Conservation (phyloP, 2,113 vertebrate genomes). For the Stomatorhinus ivindoensis region DNA sequence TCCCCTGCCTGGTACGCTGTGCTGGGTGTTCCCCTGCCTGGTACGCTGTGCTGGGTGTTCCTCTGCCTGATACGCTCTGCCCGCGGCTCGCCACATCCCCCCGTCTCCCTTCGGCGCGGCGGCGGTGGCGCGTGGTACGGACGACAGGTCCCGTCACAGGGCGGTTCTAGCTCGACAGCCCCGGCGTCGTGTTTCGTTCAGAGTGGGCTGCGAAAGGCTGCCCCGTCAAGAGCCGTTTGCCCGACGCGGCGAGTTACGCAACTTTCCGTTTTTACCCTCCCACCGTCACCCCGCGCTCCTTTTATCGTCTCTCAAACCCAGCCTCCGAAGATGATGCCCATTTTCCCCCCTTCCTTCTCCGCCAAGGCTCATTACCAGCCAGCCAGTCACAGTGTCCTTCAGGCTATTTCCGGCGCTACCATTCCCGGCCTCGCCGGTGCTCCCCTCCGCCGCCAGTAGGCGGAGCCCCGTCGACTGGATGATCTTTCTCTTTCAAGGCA, state of each 20-base stretch:
- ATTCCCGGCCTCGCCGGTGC: not conserved
- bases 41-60: not conserved
- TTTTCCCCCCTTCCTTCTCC: not conserved
- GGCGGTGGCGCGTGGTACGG: not conserved
- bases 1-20: too few relatives aligned
- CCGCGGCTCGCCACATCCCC: not conserved
- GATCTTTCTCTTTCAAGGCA: not conserved
- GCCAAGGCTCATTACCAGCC: not conserved
- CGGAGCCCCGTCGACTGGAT: not conserved
- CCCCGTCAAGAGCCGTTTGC: not conserved
- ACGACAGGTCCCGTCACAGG: not conserved
- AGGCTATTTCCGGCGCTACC: not conserved
- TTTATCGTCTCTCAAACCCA: not conserved
- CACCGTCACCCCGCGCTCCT: not conserved
- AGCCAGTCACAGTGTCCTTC: constrained; percentile 1
- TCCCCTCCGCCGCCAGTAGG: not conserved
- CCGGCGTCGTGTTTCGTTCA: not conserved
- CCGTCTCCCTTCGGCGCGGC: not conserved
- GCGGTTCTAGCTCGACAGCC: not conserved
- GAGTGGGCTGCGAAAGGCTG: not conserved
- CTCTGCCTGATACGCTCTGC: not conserved
- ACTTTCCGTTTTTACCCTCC: not conserved
- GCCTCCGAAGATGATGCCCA: not conserved
- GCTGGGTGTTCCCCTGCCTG: not conserved
- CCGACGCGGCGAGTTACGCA: not conserved